Base-by-base conservation (phyloP, 2,888 invertebrate species). In the Epirrhoe alternata region DNA sequence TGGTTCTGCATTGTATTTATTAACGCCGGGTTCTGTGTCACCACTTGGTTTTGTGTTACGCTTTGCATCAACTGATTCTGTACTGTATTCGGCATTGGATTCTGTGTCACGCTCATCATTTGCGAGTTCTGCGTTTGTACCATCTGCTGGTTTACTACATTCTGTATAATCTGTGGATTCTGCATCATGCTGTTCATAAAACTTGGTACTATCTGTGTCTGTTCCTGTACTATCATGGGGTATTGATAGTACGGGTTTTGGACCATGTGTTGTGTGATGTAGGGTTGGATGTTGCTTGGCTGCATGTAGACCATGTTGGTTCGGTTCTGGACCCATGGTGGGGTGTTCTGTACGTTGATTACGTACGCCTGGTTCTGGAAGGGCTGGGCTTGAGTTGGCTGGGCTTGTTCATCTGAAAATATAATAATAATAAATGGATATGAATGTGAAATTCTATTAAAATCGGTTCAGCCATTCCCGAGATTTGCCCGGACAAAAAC, bases 311-410 rank as follows among this genome's bases (percentile, higher is more conserved):
- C 80, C 6, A 92, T 83, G 64, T 86, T 88, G 0, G 84, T 72
- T 55, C 87, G 76, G 81, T 87, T 89, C 53, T 91, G 89, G 56
- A 86, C 85, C 92, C 92, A 93, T 80, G 92, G 92, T 51, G 92
- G 92, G 10, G 88, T 83, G 53, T 91, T 92, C 70, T 90, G 89
- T 2, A 88, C 86, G 68, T 91, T 92, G 61, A 92, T 84, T 55
- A 89, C 81, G 66, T 87, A 84, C 0, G 87, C 85, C 74, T 91
- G 91, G 49, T 65, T 66, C 42, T 56, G 84, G 69, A 87, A 83
- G 0, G 87, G 84, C 72, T 88, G 89, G 61, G 35, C 31, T 24
- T 17, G 49, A 12, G 2, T 24, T 16, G 38, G 47, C 30, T 53
- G 64, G 6, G 4, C 24, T 57, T 45, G 63, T 88, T 89, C 62